phyloP scores from a whole-genome alignment of 1,140 invertebrate genomes.

The Neodiprion fabricii region DNA sequence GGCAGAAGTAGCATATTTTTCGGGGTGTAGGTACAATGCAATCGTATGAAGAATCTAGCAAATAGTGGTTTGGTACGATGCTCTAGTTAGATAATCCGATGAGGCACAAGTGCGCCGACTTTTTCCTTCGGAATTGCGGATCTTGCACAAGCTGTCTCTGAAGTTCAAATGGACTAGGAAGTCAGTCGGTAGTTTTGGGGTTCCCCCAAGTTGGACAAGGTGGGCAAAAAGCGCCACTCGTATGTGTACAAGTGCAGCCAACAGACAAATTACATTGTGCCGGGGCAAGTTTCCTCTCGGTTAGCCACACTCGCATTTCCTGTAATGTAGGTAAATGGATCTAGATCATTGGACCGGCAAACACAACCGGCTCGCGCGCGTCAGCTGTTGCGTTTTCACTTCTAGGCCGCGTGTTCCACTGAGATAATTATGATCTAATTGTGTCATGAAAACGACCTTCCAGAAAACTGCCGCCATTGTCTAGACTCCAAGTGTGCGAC shows the following conservation, averaged over 20 bases:
- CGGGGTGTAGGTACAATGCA: not conserved
- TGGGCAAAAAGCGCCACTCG: too few species aligned
- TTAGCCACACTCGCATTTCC: slow-evolving; percentile 19
- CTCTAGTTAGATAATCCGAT: slow-evolving; percentile 42
- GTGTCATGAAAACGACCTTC: slow-evolving; percentile 5
- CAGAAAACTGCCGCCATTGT: not conserved
- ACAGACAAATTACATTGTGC: too few species aligned
- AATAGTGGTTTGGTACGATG: slow-evolving; percentile 41
- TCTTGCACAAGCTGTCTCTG: not conserved
- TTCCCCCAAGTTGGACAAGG: too few species aligned
- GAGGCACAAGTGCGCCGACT: slow-evolving; percentile 29
- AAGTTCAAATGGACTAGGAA: not conserved
- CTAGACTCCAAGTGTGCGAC: too few species aligned
- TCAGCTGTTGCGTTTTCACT: not conserved
- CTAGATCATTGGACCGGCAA: slow-evolving; percentile 33
- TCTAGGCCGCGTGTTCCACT: not conserved
- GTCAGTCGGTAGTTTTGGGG: not conserved
- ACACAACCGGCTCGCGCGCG: not conserved
- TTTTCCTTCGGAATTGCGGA: slow-evolving; percentile 13
- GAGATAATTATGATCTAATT: not conserved
- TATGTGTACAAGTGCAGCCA: too few species aligned
- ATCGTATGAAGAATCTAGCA: slow-evolving; percentile 40
- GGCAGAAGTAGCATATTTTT: too few species aligned
- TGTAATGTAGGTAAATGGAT: slow-evolving; percentile 46
- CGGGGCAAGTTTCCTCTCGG: too few species aligned